Conservation (phyloP, 2,888 invertebrate species). For the Allacma fusca region DNA sequence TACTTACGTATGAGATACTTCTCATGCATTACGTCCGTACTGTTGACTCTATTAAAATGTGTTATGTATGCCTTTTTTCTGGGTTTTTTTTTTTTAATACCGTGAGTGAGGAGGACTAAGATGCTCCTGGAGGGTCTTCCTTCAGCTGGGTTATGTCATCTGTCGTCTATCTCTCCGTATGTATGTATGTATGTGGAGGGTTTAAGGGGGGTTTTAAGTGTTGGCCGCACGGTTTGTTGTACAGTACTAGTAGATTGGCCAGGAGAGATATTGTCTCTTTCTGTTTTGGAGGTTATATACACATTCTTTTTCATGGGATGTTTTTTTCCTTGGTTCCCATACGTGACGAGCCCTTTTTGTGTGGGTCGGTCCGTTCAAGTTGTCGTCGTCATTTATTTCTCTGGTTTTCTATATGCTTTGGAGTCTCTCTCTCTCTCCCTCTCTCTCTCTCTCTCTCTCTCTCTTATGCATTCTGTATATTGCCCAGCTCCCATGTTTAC, state of each 20-base stretch:
- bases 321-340: conserved; percentile 16
- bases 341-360: conserved; percentile 52
- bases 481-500: conserved; percentile 49
- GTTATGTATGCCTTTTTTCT: conserved; percentile 8
- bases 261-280: conserved; percentile 47
- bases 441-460: conserved; percentile 5
- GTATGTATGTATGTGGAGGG: too few species aligned
- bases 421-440: not conserved
- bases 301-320: conserved; percentile 32
- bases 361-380: conserved; percentile 34
- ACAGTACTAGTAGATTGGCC: conserved; percentile 20
- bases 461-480: not conserved
- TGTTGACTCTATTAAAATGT: conserved; percentile 20
- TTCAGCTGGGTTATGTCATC: not conserved
- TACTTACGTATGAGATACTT: not conserved
- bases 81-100: conserved; percentile 21
- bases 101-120: conserved; percentile 3
- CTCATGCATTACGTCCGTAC: not conserved
- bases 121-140: not conserved
- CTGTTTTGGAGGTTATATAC: conserved; percentile 21
- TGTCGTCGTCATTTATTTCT: not conserved
- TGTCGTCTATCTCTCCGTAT: not conserved
- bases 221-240: not conserved
- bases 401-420: not conserved
- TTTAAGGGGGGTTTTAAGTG: not conserved